Conservation (phyloP, 1,140 invertebrate species). For the Drosophila oshimai region DNA sequence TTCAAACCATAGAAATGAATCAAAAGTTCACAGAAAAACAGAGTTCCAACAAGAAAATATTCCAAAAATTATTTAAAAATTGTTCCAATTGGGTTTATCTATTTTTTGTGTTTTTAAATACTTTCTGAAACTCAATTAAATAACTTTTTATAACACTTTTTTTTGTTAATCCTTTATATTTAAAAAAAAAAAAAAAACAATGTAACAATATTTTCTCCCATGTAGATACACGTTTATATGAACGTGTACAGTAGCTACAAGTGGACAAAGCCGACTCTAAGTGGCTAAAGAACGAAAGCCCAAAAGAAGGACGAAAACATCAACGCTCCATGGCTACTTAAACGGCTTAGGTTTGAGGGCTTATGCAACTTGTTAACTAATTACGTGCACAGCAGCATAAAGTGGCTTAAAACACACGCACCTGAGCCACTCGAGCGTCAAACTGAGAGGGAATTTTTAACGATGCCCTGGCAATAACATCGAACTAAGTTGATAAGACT, state of each 20-base stretch:
- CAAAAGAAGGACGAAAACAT: slow-evolving; percentile 9
- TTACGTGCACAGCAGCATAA: slow-evolving; percentile 41
- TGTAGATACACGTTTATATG: slow-evolving; percentile 1
- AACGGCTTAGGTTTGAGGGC: slow-evolving; percentile 61
- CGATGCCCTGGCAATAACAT: neutral
- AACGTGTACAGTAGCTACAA: slow-evolving; percentile 31
- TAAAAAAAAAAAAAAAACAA: no score
- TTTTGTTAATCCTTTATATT: no score
- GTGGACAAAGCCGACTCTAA: slow-evolving; percentile 53
- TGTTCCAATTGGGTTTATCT: no score
- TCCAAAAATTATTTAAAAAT: no score
- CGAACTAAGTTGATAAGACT: neutral
- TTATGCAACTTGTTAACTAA: slow-evolving; percentile 74
- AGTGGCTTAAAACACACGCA: slow-evolving; percentile 15
- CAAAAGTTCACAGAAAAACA: no score
- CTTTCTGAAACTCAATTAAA: no score
- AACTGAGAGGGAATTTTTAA: neutral
- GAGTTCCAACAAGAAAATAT: no score
- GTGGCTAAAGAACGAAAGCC: slow-evolving; percentile 38
- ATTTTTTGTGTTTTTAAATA: no score
- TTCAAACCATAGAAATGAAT: no score
- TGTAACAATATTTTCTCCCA: neutral
- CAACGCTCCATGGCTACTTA: slow-evolving; percentile 52
- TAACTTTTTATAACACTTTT: no score
- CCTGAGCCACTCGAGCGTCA: neutral